Base-by-base conservation (phyloP, 1,140 invertebrate species). In the Hydropsyche tenuis region DNA sequence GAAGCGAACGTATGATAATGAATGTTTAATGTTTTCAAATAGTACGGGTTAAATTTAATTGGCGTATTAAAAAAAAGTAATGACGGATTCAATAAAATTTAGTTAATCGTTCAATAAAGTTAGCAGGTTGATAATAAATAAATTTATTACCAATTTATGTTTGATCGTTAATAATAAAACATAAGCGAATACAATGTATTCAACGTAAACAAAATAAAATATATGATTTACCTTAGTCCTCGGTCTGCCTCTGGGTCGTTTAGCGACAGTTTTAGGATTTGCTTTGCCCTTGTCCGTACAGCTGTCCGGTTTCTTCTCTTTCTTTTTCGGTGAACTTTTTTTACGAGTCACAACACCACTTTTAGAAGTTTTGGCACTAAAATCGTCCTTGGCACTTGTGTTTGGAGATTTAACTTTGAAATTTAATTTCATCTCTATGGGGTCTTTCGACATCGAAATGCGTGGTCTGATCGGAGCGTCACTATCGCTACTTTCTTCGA, bases 401-500 rank as follows among this genome's bases (percentile, higher is more conserved):
- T 51, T 70, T 16, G 56, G 68, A 70, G 68, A 70, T 70, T 70
- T 48, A 22, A 53, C 48, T 22, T 56, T 77, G 56, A 65, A 46
- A 66, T 73, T 65, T 18, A 51, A 45, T 48, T 53, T 65, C 20
- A 46, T 20, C 12, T 72, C 56, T 7, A 14, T 25, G 22, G 23
- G 23, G 46, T 45, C 27, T 25, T 65, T 60, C 16, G 25, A 25
- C 12, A 12, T 46, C 0, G 65, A 18, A 12, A n/a, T 51, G 11
- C 45, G 22, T 77, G 79, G 69, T 46, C 63, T 20, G 53, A 73
- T 64, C 1, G 70, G 56, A 30, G 63, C 64, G n/a, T 80, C 78
- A 43, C 77, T 78, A 27, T 81, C 80, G 72, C 78, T 79, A 51
- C 79, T 77, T 14, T 64, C 60, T 12, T 62, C 63, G 46, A 18